Conservation (phyloP, 2,113 vertebrate genomes). For the Tonatia bakeri region DNA sequence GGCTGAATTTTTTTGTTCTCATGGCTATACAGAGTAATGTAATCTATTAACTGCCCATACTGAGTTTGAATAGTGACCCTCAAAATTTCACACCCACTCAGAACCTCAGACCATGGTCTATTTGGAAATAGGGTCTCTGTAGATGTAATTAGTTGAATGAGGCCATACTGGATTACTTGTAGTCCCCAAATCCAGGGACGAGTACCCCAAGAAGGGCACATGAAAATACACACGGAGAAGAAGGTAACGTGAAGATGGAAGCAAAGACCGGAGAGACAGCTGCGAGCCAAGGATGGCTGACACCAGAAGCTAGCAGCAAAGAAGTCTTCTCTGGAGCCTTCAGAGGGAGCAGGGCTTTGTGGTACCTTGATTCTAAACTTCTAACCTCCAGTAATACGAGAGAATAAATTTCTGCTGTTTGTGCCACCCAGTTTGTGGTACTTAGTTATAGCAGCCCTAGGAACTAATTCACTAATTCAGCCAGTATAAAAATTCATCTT, state of each 20-base stretch:
- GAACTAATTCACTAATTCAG: not conserved
- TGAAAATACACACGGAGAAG: not conserved
- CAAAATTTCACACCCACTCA: not conserved
- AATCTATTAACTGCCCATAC: not conserved
- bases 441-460: not conserved
- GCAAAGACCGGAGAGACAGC: not conserved
- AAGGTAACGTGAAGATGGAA: not conserved
- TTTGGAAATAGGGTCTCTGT: not conserved
- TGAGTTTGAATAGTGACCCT: not conserved
- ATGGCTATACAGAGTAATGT: not conserved
- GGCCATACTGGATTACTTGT: not conserved
- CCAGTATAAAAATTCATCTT: not conserved
- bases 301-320: not conserved
- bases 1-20: not conserved
- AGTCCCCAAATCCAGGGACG: not conserved
- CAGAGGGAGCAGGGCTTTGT: not conserved
- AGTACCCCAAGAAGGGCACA: not conserved
- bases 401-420: not conserved
- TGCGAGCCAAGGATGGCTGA: not conserved
- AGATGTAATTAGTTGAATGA: not conserved
- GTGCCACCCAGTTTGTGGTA: not conserved
- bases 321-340: not conserved
- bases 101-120: not conserved
- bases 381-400: not conserved
- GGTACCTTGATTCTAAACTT: not conserved